A percentile compares a stretch with the other conserved stretches of the same genome.
These are phyloP conservation scores for Sinelater perroti DNA, from an alignment of 2,888 invertebrate species.

Conservation along the genomic window DNA sequence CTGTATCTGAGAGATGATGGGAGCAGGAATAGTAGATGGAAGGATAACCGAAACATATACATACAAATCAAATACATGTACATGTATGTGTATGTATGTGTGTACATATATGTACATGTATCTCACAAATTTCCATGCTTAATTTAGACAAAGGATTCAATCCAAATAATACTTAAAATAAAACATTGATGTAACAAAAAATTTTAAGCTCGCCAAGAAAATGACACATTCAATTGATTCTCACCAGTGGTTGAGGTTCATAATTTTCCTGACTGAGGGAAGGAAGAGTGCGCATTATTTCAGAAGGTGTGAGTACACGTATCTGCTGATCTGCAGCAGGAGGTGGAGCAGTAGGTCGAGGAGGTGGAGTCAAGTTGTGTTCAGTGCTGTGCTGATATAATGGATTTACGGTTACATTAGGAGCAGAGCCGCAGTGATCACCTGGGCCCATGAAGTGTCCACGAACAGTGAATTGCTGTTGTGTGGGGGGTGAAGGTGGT, in stretches of 20 bases:
- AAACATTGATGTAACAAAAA: slow-evolving; percentile 38
- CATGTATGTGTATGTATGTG: too few species aligned
- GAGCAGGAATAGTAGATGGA: too few species aligned
- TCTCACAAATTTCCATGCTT: slow-evolving; percentile 34
- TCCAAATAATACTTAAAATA: slow-evolving; percentile 33
- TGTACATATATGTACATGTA: too few species aligned
- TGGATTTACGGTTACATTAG: slow-evolving; percentile 75
- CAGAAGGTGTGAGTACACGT: slow-evolving; percentile 87
- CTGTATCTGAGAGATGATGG: too few species aligned
- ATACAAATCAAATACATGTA: too few species aligned
- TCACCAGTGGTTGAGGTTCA: slow-evolving; percentile 66
- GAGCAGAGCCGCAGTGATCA: slow-evolving; percentile 69
- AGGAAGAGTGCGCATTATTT: slow-evolving; percentile 91
- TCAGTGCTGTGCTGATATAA: slow-evolving; percentile 56
- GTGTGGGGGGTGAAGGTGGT: slow-evolving; percentile 54
- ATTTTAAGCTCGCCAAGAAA: slow-evolving; percentile 31
- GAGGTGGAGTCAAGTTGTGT: slow-evolving; percentile 38
- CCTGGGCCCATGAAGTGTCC: slow-evolving; percentile 60
- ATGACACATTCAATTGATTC: slow-evolving; percentile 41
- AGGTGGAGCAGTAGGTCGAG: slow-evolving; percentile 41
- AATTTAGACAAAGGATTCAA: slow-evolving; percentile 30
- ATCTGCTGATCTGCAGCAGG: slow-evolving; percentile 78
- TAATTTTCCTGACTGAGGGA: slow-evolving; percentile 79
- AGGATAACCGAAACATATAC: too few species aligned
- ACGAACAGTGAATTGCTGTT: slow-evolving; percentile 61